These are phyloP conservation scores for Grammomys dolichurus DNA, from an alignment of 2,113 vertebrate genomes.

Conservation along the genomic window DNA sequence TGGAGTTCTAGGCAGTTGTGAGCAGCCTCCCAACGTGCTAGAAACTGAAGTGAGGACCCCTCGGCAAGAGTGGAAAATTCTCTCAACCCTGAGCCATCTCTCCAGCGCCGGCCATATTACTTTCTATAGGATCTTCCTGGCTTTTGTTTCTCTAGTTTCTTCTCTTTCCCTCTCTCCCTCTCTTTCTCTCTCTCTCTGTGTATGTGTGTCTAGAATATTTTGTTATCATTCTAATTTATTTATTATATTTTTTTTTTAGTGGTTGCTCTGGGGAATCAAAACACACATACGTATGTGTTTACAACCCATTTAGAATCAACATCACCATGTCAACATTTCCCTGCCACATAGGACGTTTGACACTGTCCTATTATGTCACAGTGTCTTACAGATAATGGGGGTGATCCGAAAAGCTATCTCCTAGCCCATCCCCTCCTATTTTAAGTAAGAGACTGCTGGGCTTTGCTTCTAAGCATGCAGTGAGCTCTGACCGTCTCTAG, in stretches of 20 bases:
- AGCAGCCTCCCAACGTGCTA: neutral
- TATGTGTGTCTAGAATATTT: neutral
- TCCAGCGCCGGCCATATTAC: neutral
- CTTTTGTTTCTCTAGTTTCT: conserved; percentile 11
- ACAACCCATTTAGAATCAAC: neutral
- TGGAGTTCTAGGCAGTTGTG: neutral
- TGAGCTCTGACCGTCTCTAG: neutral
- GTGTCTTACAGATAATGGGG: neutral
- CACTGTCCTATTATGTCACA: neutral
- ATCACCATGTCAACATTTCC: neutral
- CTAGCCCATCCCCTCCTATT: neutral
- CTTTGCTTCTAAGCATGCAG: neutral
- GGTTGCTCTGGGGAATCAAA: neutral
- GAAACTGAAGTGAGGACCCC: neutral
- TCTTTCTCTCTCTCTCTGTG: too few relatives aligned
- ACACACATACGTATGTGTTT: neutral
- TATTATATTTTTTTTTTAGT: neutral
- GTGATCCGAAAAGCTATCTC: neutral
- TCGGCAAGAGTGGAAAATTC: neutral
- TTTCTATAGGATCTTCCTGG: neutral
- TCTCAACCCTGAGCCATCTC: neutral
- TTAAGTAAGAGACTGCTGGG: neutral
- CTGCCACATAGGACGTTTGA: too few relatives aligned
- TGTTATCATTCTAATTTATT: neutral
- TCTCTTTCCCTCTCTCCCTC: neutral